Evolutionary conservation across 2,888 invertebrate species (phyloP), one percentile per base, ranked within the genome.

Genomic region (Coenonympha glycerion): DNA sequence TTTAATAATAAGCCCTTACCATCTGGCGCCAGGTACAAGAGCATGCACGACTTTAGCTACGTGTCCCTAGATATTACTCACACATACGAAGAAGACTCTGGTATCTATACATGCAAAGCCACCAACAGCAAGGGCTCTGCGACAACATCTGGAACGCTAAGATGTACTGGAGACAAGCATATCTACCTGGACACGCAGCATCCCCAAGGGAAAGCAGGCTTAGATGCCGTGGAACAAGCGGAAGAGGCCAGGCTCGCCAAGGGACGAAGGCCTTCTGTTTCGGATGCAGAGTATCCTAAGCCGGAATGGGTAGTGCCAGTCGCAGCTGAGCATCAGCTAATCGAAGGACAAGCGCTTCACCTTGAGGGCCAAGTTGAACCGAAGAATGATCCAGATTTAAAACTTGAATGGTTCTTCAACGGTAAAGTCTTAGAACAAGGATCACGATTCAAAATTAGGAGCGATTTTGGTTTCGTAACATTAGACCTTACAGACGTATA

Each of bases 401-500:
- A 93, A 71, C 93, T 97, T 59, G 96, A 97, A 83, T 97, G 97
- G 97, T 96, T 94, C 78, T 95, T 97, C 71, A 97, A 97, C 72
- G 96, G 96, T 41, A 95, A 96, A 81, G 89, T 92, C 24, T 79
- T 97, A 40, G 94, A 94, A 61, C 94, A 95, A 71, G 96, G 94
- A 53, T 93, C 96, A 2, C 90, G 97, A 59, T 97, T 96, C 76
- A 96, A 96, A 76, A 92, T 96, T 72, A 95, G 95, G 1, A 95
- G 93, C 70, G 99, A 99, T 71, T 98, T 98, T 75, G 99, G 99
- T 46, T 98, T 96, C 73, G 98, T 98, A 3, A 96, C 96, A 3
- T 88, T 99, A 62, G 98, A 98, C 76, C 88, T 99, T 44, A 93
- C 92, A 16, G 97, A 97, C 72, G 94, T 95, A 0, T 96, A 97